Conservation (phyloP, 2,113 vertebrate species). For the Damaliscus lunatus region DNA sequence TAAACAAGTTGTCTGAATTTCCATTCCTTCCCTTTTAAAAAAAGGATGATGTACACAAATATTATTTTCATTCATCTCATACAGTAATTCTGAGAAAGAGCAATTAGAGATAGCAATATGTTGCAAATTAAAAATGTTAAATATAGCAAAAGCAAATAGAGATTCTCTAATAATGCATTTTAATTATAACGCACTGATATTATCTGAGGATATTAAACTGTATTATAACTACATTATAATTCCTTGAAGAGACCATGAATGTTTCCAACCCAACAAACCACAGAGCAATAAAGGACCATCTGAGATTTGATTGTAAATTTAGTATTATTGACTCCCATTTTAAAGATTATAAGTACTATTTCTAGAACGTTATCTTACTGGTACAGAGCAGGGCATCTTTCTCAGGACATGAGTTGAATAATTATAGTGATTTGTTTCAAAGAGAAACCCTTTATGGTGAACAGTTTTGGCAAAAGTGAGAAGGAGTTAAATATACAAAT, state of each 20-base stretch:
- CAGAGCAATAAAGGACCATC: conserved; percentile 45
- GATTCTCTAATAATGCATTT: conserved; percentile 58
- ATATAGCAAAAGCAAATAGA: conserved; percentile 59
- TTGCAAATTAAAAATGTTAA: conserved; percentile 64
- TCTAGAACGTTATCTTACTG: conserved; percentile 12
- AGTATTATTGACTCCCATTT: conserved; percentile 32
- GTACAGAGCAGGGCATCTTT: conserved; percentile 11
- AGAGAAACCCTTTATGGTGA: neutral
- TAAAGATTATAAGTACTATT: conserved; percentile 28
- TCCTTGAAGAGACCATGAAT: conserved; percentile 47
- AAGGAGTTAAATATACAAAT: neutral
- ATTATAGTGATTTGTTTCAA: neutral
- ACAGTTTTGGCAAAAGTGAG: neutral
- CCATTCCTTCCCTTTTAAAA: conserved; percentile 24
- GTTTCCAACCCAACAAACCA: conserved; percentile 38
- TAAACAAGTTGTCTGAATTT: conserved; percentile 15
- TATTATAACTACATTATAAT: conserved; percentile 57
- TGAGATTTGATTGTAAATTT: conserved; percentile 45
- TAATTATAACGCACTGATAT: conserved; percentile 56
- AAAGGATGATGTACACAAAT: neutral
- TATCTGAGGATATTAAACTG: conserved; percentile 52
- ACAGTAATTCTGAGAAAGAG: conserved; percentile 43
- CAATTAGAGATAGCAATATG: conserved; percentile 60
- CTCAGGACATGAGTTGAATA: neutral
- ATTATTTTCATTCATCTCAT: conserved; percentile 47